Conservation (phyloP, 2,888 invertebrate species). For the Leucophenga montana region DNA sequence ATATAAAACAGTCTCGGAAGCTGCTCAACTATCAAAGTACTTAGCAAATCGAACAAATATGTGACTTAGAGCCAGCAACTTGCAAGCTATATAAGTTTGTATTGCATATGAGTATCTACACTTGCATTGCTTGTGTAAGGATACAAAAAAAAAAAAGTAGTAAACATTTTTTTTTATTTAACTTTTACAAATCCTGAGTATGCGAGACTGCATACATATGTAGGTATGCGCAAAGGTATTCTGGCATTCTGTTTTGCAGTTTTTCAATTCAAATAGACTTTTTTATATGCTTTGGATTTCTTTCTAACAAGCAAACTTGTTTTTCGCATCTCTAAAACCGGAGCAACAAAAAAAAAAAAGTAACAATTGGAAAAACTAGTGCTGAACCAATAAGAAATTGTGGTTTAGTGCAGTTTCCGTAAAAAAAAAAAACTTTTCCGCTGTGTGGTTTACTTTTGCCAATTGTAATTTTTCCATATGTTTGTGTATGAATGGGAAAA, state of each 20-base stretch:
- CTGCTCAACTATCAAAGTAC: slow-evolving; percentile 46
- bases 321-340: background rate
- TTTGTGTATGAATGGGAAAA: background rate
- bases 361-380: background rate
- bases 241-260: background rate
- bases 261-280: background rate
- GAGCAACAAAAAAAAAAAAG: too few species aligned
- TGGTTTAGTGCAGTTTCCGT: slow-evolving; percentile 15
- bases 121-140: background rate
- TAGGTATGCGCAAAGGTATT: background rate
- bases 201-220: too few species aligned
- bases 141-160: background rate
- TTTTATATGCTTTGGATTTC: background rate
- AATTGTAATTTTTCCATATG: slow-evolving; percentile 1
- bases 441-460: slow-evolving; percentile 14
- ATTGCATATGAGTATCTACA: slow-evolving; percentile 17
- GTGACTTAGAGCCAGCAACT: slow-evolving; percentile 53
- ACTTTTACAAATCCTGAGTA: background rate
- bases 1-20: slow-evolving; percentile 50
- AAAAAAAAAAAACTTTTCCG: background rate
- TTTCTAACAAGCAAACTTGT: slow-evolving; percentile 8
- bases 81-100: slow-evolving; percentile 22
- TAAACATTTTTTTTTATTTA: slow-evolving; percentile 1
- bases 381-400: slow-evolving; percentile 13
- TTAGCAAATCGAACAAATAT: slow-evolving; percentile 61